Percentiles rank a stretch among this genome's conserved stretches.
Evolutionary conservation across 2,113 vertebrate genomes (phyloP).

Genomic region (Setophaga coronata): DNA sequence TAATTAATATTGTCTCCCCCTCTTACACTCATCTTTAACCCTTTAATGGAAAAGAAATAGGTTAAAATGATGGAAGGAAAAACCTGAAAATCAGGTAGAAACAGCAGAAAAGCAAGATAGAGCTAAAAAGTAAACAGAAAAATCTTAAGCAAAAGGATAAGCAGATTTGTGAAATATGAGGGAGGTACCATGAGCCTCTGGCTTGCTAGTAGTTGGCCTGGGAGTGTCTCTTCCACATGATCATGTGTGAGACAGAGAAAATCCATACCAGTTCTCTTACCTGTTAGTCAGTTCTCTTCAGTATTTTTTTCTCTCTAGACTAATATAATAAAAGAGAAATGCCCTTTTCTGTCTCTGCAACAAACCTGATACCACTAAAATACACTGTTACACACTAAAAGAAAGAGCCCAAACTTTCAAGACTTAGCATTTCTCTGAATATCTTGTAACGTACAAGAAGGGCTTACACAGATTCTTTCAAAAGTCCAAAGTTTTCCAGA

Average conservation of each 20-base stretch:
- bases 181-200: not conserved
- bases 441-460: not conserved
- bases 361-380: not conserved
- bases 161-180: not conserved
- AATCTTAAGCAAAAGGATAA: not conserved
- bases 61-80: not conserved
- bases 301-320: not conserved
- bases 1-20: not conserved
- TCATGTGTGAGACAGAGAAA: not conserved
- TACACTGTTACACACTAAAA: not conserved
- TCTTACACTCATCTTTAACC: not conserved
- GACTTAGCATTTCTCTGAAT: not conserved
- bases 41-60: not conserved
- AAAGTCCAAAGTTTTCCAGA: not conserved
- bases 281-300: not conserved
- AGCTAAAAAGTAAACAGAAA: not conserved
- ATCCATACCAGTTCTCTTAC: not conserved
- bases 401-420: not conserved
- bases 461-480: not conserved
- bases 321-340: not conserved
- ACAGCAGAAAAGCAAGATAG: not conserved
- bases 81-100: not conserved
- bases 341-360: not conserved
- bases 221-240: not conserved
- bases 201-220: not conserved